Evolutionary conservation across 1,140 invertebrate genomes (phyloP), one percentile per base, ranked within the genome.

Genomic region (Drosophila jambulina): DNA sequence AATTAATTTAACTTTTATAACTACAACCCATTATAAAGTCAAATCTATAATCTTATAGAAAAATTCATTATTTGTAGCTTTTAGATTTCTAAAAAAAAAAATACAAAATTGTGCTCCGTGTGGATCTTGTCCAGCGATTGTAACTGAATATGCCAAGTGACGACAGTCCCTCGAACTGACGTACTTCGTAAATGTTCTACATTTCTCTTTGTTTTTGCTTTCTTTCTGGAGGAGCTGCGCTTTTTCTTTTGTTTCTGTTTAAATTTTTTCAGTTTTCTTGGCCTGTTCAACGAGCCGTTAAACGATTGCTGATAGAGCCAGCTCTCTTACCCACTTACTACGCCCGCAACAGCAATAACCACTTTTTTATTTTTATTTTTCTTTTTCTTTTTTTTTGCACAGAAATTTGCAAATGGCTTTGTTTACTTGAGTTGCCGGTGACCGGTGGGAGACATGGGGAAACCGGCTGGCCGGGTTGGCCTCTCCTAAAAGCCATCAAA

Each of bases 231-330:
- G 71, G 62, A 86, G 75, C 56, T 60, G 49, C 36, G 19, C 12
- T 70, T 65, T 71, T 79, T 59, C 34, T 58, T 57, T 75, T 67
- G 25, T 51, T 51, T 51, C 46, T 51, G 8, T 19, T 32, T 32
- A 19, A 0, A 15, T 51, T n/a, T 27, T n/a, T 49, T 29, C 2
- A 51, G 49, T 80, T 84, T 77, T 54, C 32, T 67, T 67, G 49
- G 34, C n/a, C 69, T 86, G 83, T 56, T 64, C 80, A 86, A 86
- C 83, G 83, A 87, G 76, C 80, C 83, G 68, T 87, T 87, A 80
- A 87, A 87, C 84, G 75, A 82, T 87, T 87, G 80, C 67, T 87
- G 83, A 83, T 87, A 77, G 54, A 79, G 76, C 68, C 69, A 40
- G 32, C 69, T 49, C 65, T 40, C 40, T 58, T 38, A 21, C 46